A percentile compares a stretch with the other conserved stretches of the same genome.
Evolutionary conservation across 2,797 vertebrate genomes (phyloP).

Genomic region (Enteromius viviparus): DNA sequence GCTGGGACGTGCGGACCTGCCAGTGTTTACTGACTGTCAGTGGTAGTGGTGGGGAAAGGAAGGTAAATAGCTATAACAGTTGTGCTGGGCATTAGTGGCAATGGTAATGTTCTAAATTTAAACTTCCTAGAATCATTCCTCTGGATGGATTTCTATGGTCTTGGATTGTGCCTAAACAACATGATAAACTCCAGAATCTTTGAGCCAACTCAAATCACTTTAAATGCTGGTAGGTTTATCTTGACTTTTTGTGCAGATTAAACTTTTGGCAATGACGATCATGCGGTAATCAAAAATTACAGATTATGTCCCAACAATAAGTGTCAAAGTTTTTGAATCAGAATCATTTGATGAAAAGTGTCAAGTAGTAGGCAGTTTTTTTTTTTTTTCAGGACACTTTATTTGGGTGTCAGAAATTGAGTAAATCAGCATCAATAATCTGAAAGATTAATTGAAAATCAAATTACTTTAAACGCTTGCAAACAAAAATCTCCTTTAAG

Average conservation of each 20-base stretch:
- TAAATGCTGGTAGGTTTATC: not conserved
- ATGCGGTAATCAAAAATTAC: not conserved
- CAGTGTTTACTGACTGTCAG: slow-evolving; percentile 24
- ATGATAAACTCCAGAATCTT: not conserved
- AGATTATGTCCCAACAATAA: not conserved
- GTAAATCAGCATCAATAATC: not conserved
- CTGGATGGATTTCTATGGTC: slow-evolving; percentile 18
- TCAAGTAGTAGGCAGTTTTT: not conserved
- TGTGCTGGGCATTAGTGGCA: slow-evolving; percentile 61
- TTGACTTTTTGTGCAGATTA: not conserved
- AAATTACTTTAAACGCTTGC: not conserved
- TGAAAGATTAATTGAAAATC: not conserved
- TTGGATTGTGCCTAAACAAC: slow-evolving; percentile 8
- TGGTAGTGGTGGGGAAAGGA: not conserved
- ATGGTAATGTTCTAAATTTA: slow-evolving; percentile 61
- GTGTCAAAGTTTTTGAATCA: not conserved
- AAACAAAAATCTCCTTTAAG: not conserved
- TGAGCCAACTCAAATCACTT: not conserved
- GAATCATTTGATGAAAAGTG: not conserved
- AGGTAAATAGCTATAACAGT: slow-evolving; percentile 56
- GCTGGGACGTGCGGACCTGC: not conserved
- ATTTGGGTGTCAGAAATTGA: not conserved
- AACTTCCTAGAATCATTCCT: slow-evolving; percentile 62
- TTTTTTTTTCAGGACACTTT: not conserved
- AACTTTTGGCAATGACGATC: not conserved